Base-by-base conservation (phyloP, 2,113 vertebrate species). In the Lagenorhynchus albirostris region DNA sequence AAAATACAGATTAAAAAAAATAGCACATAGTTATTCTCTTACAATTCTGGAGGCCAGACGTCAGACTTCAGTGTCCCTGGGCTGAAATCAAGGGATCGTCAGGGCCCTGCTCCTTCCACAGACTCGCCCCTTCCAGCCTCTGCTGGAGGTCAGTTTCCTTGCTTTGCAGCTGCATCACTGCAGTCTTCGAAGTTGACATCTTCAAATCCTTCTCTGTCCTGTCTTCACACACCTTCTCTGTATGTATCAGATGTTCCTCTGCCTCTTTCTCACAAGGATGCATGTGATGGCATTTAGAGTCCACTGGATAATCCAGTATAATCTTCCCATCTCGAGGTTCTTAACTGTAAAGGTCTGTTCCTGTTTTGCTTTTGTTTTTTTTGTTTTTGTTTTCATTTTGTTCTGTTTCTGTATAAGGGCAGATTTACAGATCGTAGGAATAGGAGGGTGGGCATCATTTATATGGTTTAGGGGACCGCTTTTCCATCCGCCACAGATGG, bases 141-240 rank as follows among this genome's bases (percentile, higher is more conserved):
- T 8, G 29, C 6, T 8, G 29, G 15, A n/a, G 36, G 23, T 26
- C 41, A 17, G 33, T 11, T 44, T 38, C 38, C 12, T 60, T 62
- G 55, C 41, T 2, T 55, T 73, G 2, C 6, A 12, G 44, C 23
- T 31, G 6, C 0, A 20, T 11, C 33, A 5, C 14, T 55, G 11
- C 36, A 29, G 1, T 10, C 50, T 81, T 93, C 3, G 25, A 41
- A 33, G 20, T 3, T 14, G 91, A 29, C 4, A 38, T 50, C 50
- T 80, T 89, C 21, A 25, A 25, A 55, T 58, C 12, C 41, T 17
- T 50, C 14, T 88, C 50, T 70, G 18, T 21, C 31, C 38, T 47
- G 6, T 31, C 23, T 71, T 76, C 36, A 65, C 8, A 31, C 31
- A n/a, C 14, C 20, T 90, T 70, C 8, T 36, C n/a, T 73, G 2